Percentiles rank a stretch among this genome's conserved stretches.
Conservation (phyloP, 2,888 invertebrate genomes). For the Diachrysia chrysitis region DNA sequence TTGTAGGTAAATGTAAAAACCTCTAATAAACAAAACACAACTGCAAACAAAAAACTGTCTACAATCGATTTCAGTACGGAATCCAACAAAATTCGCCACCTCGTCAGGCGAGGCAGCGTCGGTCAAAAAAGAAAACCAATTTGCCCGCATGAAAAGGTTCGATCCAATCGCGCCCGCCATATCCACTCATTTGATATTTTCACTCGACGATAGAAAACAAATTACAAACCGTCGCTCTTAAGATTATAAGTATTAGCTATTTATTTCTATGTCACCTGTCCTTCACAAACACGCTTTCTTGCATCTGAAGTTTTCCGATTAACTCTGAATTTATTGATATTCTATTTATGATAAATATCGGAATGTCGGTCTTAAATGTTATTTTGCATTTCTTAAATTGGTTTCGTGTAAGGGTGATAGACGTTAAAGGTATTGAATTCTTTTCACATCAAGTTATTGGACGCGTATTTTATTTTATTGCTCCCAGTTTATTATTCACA, state of each 20-base stretch:
- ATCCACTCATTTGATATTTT: slow-evolving; percentile 89
- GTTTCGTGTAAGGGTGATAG: slow-evolving; percentile 44
- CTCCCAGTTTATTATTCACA: slow-evolving; percentile 10
- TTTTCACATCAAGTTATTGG: slow-evolving; percentile 27
- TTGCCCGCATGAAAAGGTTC: slow-evolving; percentile 88
- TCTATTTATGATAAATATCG: slow-evolving; percentile 50
- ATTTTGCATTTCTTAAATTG: slow-evolving; percentile 70
- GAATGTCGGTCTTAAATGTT: slow-evolving; percentile 68
- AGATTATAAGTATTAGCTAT: slow-evolving; percentile 74
- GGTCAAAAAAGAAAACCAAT: slow-evolving; percentile 89
- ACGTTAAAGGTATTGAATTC: slow-evolving; percentile 40
- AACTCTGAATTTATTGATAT: slow-evolving; percentile 70
- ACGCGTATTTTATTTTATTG: slow-evolving; percentile 3
- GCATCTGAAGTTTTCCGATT: slow-evolving; percentile 84
- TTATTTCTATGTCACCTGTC: slow-evolving; percentile 86
- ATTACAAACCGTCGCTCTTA: slow-evolving; percentile 84
- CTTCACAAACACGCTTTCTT: slow-evolving; percentile 78
- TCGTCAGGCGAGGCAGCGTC: slow-evolving; percentile 79
- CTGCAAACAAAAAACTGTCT: slow-evolving; percentile 3
- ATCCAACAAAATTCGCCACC: slow-evolving; percentile 77
- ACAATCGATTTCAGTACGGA: slow-evolving; percentile 41
- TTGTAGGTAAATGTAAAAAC: background rate
- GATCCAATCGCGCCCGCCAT: slow-evolving; percentile 83
- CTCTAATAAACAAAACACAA: background rate
- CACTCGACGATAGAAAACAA: slow-evolving; percentile 84